Conservation (phyloP, 2,888 invertebrate species). For the Sphinx pinastri region DNA sequence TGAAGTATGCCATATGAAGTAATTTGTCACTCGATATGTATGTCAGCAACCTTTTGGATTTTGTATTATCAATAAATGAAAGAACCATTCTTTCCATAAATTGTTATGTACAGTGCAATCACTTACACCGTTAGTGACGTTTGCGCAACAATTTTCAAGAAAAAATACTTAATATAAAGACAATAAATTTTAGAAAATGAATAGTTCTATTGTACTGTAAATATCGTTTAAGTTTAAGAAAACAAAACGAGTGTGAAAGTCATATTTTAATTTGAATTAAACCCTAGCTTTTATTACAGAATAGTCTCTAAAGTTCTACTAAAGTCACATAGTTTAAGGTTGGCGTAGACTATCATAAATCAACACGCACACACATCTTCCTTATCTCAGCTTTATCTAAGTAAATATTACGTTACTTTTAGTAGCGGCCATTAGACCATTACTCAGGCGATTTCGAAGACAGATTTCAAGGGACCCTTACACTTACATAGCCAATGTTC, state of each 20-base stretch:
- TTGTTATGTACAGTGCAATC: constrained; percentile 15
- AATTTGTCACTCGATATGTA: constrained; percentile 17
- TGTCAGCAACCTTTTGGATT: constrained; percentile 7
- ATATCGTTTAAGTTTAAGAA: not conserved
- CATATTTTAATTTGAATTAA: not conserved
- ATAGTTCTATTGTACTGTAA: not conserved
- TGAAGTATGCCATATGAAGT: constrained; percentile 12
- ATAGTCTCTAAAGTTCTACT: not conserved
- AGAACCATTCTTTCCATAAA: not conserved
- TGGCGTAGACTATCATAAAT: not conserved
- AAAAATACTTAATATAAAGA: not conserved
- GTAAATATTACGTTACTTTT: constrained; percentile 18
- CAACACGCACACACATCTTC: not conserved
- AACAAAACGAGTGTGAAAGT: not conserved
- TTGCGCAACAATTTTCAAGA: not conserved
- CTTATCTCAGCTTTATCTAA: constrained; percentile 11
- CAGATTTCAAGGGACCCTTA: constrained; percentile 11
- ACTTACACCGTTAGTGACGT: not conserved
- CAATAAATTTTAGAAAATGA: not conserved
- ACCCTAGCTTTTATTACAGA: not conserved
- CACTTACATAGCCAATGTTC: not conserved
- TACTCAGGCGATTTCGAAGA: constrained; percentile 19
- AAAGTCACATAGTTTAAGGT: not conserved
- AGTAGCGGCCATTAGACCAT: constrained; percentile 9
- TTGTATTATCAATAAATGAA: constrained; percentile 7